These are phyloP conservation scores for Xiphophorus hellerii DNA, from an alignment of 2,113 vertebrate species.

Conservation along the genomic window DNA sequence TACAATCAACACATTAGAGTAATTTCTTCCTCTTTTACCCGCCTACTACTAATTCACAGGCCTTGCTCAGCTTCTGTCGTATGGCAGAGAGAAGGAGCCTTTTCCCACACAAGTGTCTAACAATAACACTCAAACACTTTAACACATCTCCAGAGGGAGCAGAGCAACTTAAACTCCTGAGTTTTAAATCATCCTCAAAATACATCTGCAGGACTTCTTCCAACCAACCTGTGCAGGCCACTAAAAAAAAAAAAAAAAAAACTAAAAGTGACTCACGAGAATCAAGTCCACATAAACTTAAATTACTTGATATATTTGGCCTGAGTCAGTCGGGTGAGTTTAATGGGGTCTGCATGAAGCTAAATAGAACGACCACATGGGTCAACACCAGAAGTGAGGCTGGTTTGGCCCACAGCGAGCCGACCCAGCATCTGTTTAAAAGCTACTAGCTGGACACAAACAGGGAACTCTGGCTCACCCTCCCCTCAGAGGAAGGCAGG, in stretches of 20 bases:
- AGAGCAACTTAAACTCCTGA: slow-evolving; percentile 35
- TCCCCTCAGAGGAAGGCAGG: slow-evolving; percentile 25
- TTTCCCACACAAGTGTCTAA: slow-evolving; percentile 69
- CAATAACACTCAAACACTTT: slow-evolving; percentile 68
- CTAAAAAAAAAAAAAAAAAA: slow-evolving; percentile 53
- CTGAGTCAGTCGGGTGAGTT: slow-evolving; percentile 67
- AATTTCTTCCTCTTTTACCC: slow-evolving; percentile 62
- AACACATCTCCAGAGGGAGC: slow-evolving; percentile 59
- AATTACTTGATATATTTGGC: slow-evolving; percentile 79
- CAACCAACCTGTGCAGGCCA: slow-evolving; percentile 67
- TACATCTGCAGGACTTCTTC: slow-evolving; percentile 53
- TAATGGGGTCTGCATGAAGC: slow-evolving; percentile 75
- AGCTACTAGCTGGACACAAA: slow-evolving; percentile 63
- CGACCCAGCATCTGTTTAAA: slow-evolving; percentile 76
- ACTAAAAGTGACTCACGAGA: slow-evolving; percentile 73
- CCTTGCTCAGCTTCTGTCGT: slow-evolving; percentile 36
- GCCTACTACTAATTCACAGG: slow-evolving; percentile 46
- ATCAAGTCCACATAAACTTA: slow-evolving; percentile 71
- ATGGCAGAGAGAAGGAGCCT: slow-evolving; percentile 13
- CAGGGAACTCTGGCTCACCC: slow-evolving; percentile 60
- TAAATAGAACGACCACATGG: slow-evolving; percentile 77
- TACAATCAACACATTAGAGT: slow-evolving; percentile 64
- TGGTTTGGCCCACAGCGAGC: slow-evolving; percentile 73
- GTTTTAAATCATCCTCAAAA: slow-evolving; percentile 68
- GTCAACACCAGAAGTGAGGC: slow-evolving; percentile 77